Conservation (phyloP, 2,113 vertebrate species). For the Carlito syrichta region DNA sequence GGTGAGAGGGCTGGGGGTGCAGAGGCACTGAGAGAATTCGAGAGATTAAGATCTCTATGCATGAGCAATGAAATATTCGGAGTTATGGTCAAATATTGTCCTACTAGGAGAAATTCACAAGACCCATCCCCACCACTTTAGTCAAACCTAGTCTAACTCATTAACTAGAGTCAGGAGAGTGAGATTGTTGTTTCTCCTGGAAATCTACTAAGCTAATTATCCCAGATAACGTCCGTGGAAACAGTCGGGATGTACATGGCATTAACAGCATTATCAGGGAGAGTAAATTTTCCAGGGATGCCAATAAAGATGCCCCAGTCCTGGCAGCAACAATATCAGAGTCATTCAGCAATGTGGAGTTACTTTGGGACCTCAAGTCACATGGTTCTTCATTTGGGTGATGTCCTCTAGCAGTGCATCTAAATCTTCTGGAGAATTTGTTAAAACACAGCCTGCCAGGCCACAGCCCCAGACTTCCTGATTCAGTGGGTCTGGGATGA, state of each 20-base stretch:
- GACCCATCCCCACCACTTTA: too few species aligned
- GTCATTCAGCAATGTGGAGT: not conserved
- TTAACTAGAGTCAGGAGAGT: not conserved
- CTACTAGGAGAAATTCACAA: not conserved
- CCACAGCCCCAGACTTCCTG: not conserved
- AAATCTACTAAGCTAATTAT: not conserved
- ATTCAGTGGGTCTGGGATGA: not conserved
- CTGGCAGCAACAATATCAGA: not conserved
- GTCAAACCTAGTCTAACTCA: not conserved
- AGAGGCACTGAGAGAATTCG: not conserved
- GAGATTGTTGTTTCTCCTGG: not conserved
- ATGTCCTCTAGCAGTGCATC: not conserved
- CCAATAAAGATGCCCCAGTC: not conserved
- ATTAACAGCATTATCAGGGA: not conserved
- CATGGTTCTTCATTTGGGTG: not conserved
- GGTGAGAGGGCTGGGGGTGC: not conserved
- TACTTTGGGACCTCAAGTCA: not conserved
- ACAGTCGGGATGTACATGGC: not conserved
- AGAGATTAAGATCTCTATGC: not conserved
- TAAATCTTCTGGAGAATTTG: not conserved
- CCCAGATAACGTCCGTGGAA: not conserved
- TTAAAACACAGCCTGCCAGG: not conserved
- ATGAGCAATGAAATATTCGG: not conserved
- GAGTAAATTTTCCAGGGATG: not conserved
- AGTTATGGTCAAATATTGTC: not conserved